Evolutionary conservation across 2,888 invertebrate genomes (phyloP), one percentile per base, ranked within the genome.

Genomic region (Pammene aurita): DNA sequence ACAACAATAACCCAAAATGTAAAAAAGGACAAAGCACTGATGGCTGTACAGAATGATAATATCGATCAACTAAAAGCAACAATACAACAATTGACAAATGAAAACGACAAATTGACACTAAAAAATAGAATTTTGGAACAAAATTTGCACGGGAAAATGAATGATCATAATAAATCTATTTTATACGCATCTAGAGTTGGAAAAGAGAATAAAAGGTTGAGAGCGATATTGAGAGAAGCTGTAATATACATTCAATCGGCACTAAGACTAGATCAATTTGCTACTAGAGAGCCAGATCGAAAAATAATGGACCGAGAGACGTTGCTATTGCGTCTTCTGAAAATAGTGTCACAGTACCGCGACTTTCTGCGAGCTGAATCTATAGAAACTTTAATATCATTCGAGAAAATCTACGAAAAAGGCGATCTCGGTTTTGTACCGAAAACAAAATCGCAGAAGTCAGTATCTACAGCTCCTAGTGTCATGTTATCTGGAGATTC

Each of bases 341-440:
- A 89, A 26, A 93, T 94, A 61, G 81, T 94, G 50, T 84, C 86
- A 14, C 87, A 90, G 70, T 89, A 87, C 71, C 87, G 85, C 18
- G 92, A 92, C 61, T 80, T 89, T n/a, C 83, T 89, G 72, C 83
- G 81, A 26, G 80, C 87, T 2, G 90, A 88, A 71, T 92, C 92
- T n/a, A 75, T 83, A 67, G 87, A 87, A 34, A 92, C 94, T 56
- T 78, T 91, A 54, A 90, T 91, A 26, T 94, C 94, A 0, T 78
- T 93, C 35, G 89, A 86, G 1, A 92, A 91, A 52, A 86, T 94
- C 26, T 95, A 96, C 75, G 87, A 92, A 60, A 93, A 94, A 73
- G 95, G 95, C 10, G 95, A 95, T 80, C 92, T 95, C 70, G 95
- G 95, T 7, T 95, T 95, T 74, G 87, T 95, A 72, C 95, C 95